Percentiles rank a stretch among this genome's conserved stretches.
Evolutionary conservation across 2,888 invertebrate species (phyloP).

Genomic region (Epistrophella euchroma): DNA sequence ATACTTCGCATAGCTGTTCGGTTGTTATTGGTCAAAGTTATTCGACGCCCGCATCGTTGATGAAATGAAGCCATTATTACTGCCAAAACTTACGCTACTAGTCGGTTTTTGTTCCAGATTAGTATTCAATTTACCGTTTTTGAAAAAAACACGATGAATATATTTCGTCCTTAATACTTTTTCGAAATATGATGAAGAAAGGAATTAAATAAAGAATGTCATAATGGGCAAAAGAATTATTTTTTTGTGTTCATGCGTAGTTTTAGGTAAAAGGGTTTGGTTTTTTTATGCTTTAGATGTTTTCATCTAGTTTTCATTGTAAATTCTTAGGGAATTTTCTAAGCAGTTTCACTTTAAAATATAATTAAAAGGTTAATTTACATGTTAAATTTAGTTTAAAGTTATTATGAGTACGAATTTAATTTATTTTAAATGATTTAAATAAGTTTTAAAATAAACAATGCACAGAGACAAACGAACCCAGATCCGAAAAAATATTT

Average conservation of each 20-base stretch:
- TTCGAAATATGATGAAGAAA: slow-evolving; percentile 28
- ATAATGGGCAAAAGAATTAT: slow-evolving; percentile 48
- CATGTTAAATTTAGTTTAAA: neutral
- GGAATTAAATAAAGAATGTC: slow-evolving; percentile 66
- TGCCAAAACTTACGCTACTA: neutral
- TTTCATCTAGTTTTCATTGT: slow-evolving; percentile 3
- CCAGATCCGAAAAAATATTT: neutral
- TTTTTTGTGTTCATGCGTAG: slow-evolving; percentile 66
- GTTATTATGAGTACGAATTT: neutral
- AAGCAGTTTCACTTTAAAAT: neutral
- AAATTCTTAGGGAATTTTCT: neutral
- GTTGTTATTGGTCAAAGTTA: slow-evolving; percentile 92
- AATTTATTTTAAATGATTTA: slow-evolving; percentile 2
- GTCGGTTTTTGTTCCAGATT: slow-evolving; percentile 28
- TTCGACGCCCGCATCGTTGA: slow-evolving; percentile 92
- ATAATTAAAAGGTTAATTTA: neutral
- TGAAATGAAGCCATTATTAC: slow-evolving; percentile 86
- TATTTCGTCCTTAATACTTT: slow-evolving; percentile 57
- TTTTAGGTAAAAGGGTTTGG: neutral
- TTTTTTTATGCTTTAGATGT: neutral
- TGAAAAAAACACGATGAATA: slow-evolving; percentile 20
- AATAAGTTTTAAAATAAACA: slow-evolving; percentile 18
- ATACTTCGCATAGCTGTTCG: slow-evolving; percentile 92
- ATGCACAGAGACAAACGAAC: neutral
- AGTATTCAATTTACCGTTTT: slow-evolving; percentile 13